Conservation (phyloP, 2,797 vertebrate species). For the Brachyrhaphis roseni region DNA sequence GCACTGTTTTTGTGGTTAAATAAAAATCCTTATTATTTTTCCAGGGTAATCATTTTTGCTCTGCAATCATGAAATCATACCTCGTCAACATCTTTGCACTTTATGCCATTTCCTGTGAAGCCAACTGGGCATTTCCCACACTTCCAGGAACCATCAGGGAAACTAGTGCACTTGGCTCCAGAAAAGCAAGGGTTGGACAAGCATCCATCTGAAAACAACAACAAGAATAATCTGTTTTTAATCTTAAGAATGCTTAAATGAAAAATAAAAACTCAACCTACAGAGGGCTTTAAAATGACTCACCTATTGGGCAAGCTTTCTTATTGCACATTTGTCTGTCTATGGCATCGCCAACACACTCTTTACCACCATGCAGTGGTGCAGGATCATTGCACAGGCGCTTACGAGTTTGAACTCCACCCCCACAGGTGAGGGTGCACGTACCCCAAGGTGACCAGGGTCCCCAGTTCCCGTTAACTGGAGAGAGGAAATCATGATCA, state of each 20-base stretch:
- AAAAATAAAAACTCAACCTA: conserved; percentile 13
- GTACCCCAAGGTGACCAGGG: conserved; percentile 96
- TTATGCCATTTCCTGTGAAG: conserved; percentile 91
- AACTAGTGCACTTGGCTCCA: conserved; percentile 90
- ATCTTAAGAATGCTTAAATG: neutral
- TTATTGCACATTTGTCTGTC: conserved; percentile 92
- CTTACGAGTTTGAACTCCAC: conserved; percentile 89
- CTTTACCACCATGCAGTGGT: conserved; percentile 91
- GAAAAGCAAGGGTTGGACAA: conserved; percentile 97
- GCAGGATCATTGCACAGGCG: conserved; percentile 92
- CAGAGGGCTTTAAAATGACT: conserved; percentile 55
- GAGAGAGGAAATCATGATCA: neutral
- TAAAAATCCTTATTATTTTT: conserved; percentile 10
- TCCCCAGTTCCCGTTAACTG: conserved; percentile 97
- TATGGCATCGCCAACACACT: conserved; percentile 86
- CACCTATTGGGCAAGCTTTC: conserved; percentile 92
- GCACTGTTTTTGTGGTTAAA: conserved; percentile 79
- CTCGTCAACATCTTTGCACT: conserved; percentile 94
- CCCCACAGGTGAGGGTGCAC: conserved; percentile 91
- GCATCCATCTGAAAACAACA: conserved; percentile 88
- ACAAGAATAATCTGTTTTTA: conserved; percentile 21
- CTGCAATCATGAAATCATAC: conserved; percentile 65
- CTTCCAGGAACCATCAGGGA: conserved; percentile 94
- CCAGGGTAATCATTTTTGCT: conserved; percentile 1
- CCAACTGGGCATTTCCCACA: conserved; percentile 93